Evolutionary conservation across 2,888 invertebrate species (phyloP), one percentile per base, ranked within the genome.

Genomic region (Scaptomyza reducta): DNA sequence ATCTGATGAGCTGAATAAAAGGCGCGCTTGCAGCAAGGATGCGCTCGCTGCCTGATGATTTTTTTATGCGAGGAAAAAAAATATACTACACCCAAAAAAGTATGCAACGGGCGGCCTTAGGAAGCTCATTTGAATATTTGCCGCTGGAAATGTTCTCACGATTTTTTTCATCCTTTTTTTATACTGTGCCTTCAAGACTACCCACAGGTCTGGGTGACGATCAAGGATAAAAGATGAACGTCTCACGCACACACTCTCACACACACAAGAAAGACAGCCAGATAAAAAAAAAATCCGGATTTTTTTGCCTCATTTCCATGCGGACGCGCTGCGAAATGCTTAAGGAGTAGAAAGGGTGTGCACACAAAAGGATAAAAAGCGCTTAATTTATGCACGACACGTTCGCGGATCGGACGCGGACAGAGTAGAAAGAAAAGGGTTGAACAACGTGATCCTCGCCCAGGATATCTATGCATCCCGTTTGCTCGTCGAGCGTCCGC

Each of bases 241-340:
- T 66, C 58, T 65, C 64, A 65, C 61, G 79, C 58, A 62, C 38
- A 57, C 62, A 57, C 22, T 66, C 58, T 63, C 64, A 65, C 63
- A 83, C 55, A 62, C 38, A 57, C 63, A 54, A 75, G 63, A 56
- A 74, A 83, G 70, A 75, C 75, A 78, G 66, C 59, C 16, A 54
- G 63, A 29, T n/a, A 47, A 47, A 77, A 80, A 80, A 89, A 87
- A 90, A 90, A 89, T 88, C 87, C 84, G 74, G 86, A 81, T 83
- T 90, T 90, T 71, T 90, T 90, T 90, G 75, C 89, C 87, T 88
- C 84, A 87, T 89, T 90, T 89, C 87, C 73, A 90, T 88, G 87
- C 79, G 85, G 85, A 79, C 70, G 84, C 81, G 84, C 63, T 62
- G 75, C 51, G 57, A 76, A 60, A 45, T 64, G 59, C 70, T 82